Percentiles rank a stretch among this genome's conserved stretches.
phyloP scores from a whole-genome alignment of 2,113 vertebrate genomes.

The Embiotoca jacksoni region DNA sequence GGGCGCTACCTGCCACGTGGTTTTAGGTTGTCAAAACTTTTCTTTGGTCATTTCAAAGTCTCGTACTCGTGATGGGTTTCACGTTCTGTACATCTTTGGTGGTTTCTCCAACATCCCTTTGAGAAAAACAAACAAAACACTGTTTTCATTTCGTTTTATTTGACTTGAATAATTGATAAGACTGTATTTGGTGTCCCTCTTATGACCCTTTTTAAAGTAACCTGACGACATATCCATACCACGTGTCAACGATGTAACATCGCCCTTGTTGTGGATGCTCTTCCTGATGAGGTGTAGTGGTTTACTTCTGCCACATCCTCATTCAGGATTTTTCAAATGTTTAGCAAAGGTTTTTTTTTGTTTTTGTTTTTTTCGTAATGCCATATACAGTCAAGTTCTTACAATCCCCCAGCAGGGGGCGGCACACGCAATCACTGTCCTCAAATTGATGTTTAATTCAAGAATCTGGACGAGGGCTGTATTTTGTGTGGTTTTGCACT shows the following conservation, averaged over 20 bases:
- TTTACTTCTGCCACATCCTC: slow-evolving; percentile 9
- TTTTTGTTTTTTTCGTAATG: slow-evolving; percentile 17
- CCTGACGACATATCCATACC: slow-evolving; percentile 32
- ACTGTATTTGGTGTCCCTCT: slow-evolving; percentile 5
- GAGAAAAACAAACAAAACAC: slow-evolving; percentile 8
- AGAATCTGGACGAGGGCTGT: slow-evolving; percentile 65
- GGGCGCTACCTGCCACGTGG: slow-evolving; percentile 58
- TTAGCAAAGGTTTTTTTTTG: slow-evolving; percentile 6
- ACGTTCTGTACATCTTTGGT: slow-evolving; percentile 35
- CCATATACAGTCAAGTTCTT: slow-evolving; percentile 48
- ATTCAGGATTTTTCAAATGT: slow-evolving; percentile 6
- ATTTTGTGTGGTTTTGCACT: slow-evolving; percentile 84
- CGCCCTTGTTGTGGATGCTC: neutral
- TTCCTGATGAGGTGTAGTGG: neutral
- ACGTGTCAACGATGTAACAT: slow-evolving; percentile 16
- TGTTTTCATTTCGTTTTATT: slow-evolving; percentile 34
- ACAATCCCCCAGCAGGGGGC: slow-evolving; percentile 56
- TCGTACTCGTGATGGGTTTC: slow-evolving; percentile 40
- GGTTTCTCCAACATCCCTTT: slow-evolving; percentile 31
- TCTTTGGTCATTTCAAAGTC: slow-evolving; percentile 51
- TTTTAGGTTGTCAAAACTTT: slow-evolving; percentile 45
- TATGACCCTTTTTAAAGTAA: slow-evolving; percentile 17
- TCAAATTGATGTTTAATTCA: slow-evolving; percentile 63
- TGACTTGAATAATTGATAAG: slow-evolving; percentile 19
- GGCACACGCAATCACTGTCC: slow-evolving; percentile 66